Percentiles rank a stretch among this genome's conserved stretches.
Evolutionary conservation across 2,797 vertebrate genomes (phyloP).

Genomic region (Phataginus tricuspis): DNA sequence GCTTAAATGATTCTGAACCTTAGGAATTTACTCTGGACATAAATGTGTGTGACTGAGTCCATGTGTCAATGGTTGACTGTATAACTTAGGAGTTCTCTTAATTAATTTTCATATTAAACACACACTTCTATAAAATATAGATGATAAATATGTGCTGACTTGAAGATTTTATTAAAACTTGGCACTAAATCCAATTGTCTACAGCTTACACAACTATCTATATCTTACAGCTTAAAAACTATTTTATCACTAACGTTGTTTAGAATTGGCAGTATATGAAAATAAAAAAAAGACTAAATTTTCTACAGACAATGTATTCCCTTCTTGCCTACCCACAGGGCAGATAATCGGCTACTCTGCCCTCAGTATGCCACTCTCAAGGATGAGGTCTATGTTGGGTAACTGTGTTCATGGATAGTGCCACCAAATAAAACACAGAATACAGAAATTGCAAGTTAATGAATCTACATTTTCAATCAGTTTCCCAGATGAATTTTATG

Average conservation of each 20-base stretch:
- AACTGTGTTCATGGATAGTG: not conserved
- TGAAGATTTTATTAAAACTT: not conserved
- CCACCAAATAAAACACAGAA: not conserved
- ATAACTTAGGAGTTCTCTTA: not conserved
- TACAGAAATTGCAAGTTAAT: not conserved
- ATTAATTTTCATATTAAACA: conserved; percentile 1
- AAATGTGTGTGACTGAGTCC: not conserved
- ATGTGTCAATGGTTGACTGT: not conserved
- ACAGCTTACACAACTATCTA: not conserved
- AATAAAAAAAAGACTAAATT: not conserved
- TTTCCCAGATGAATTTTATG: not conserved
- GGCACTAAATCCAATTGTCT: not conserved
- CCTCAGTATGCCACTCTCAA: not conserved
- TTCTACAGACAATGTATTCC: not conserved
- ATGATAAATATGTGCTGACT: not conserved
- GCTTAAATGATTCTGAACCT: not conserved
- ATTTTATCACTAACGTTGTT: not conserved
- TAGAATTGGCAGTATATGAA: not conserved
- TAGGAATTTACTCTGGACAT: not conserved
- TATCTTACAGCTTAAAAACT: not conserved
- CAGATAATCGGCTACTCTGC: accelerated
- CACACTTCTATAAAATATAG: not conserved
- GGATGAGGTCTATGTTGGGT: not conserved
- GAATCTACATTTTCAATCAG: not conserved
- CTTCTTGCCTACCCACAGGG: not conserved